Conservation (phyloP, 2,888 invertebrate species). For the Boloria euphrosyne region DNA sequence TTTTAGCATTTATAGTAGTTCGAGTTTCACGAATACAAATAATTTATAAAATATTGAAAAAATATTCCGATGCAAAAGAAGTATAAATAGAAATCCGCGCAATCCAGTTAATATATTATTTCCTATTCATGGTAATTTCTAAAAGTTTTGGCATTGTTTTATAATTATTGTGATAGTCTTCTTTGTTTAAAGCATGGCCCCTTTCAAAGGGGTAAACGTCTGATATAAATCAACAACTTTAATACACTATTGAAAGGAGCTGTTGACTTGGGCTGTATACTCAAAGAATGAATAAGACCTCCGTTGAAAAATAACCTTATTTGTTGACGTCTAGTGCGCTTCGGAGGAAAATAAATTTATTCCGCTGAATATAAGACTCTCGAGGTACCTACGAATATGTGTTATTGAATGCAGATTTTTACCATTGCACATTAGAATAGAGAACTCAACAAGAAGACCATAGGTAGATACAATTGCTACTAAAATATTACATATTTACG, state of each 20-base stretch:
- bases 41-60: too few relatives aligned
- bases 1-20: too few relatives aligned
- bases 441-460: background rate
- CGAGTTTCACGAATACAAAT: too few relatives aligned
- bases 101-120: too few relatives aligned
- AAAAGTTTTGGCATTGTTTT: background rate
- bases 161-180: constrained; percentile 1
- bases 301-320: constrained; percentile 77
- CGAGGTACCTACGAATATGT: constrained; percentile 50
- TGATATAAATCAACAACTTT: constrained; percentile 36
- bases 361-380: constrained; percentile 65
- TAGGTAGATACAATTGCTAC: too few relatives aligned
- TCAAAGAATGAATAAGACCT: constrained; percentile 62
- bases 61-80: too few relatives aligned
- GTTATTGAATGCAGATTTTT: constrained; percentile 39
- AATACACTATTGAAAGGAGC: constrained; percentile 42
- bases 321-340: constrained; percentile 78
- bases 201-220: background rate
- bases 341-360: constrained; percentile 75
- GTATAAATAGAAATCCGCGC: too few relatives aligned
- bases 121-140: background rate
- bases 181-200: background rate
- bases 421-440: constrained; percentile 5
- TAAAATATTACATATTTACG: too few relatives aligned
- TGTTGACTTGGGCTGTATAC: constrained; percentile 48